These are phyloP conservation scores for Apotomis betuletana DNA, from an alignment of 2,888 invertebrate species.

Conservation along the genomic window DNA sequence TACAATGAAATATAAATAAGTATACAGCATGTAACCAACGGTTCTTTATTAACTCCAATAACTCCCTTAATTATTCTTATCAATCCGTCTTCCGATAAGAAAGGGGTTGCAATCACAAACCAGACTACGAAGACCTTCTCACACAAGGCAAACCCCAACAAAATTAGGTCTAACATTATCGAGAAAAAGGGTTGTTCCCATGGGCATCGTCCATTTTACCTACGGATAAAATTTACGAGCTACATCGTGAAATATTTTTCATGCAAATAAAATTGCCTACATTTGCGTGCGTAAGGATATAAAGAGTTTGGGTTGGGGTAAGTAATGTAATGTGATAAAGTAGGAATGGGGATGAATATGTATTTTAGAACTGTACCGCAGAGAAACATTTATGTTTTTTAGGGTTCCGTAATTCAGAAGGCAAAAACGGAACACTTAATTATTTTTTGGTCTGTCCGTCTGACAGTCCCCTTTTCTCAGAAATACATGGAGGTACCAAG, in stretches of 20 bases:
- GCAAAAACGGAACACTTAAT: no score
- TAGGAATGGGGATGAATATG: constrained; percentile 15
- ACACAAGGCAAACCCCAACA: not conserved
- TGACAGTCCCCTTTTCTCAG: no score
- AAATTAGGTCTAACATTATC: constrained; percentile 19
- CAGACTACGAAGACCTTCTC: constrained; percentile 16
- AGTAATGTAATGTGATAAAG: constrained; percentile 45
- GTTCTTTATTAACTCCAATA: constrained; percentile 18
- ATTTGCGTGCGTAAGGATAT: constrained; percentile 38
- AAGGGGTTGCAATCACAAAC: constrained; percentile 34
- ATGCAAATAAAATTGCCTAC: constrained; percentile 53
- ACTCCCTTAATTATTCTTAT: constrained; percentile 27
- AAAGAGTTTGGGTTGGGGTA: constrained; percentile 38
- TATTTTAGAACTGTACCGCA: constrained; percentile 1
- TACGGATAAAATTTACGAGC: constrained; percentile 46
- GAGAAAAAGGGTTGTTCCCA: constrained; percentile 51
- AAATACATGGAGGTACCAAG: no score
- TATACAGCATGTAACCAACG: not conserved
- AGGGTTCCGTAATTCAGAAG: no score
- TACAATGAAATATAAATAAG: not conserved
- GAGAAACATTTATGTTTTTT: not conserved
- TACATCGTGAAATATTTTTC: constrained; percentile 50
- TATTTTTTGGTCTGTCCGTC: no score
- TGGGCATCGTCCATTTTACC: constrained; percentile 49
- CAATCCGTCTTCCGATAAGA: constrained; percentile 24